Evolutionary conservation across 2,797 vertebrate genomes (phyloP), one percentile per base, ranked within the genome.

Genomic region (Picus viridis): DNA sequence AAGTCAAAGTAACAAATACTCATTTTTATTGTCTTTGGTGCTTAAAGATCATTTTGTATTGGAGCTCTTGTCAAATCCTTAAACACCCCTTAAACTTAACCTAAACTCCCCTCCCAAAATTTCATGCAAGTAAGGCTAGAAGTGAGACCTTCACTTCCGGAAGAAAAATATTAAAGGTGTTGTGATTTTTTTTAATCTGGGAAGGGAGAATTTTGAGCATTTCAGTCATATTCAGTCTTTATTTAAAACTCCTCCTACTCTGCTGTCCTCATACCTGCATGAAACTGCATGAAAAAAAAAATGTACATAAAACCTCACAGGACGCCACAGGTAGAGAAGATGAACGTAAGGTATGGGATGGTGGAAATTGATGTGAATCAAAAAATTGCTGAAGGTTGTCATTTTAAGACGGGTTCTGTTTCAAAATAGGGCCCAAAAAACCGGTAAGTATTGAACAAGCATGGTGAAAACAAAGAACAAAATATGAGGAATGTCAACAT

Each of bases 81-180:
- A 34, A 34, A 34, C 34, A 7, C 34, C 34, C 34, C 34, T 34
- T 34, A 34, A 34, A 34, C 34, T 34, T 34, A 34, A 67, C 27
- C 22, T 8, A 47, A 62, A 2, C 4, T 43, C 14, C 8, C 9
- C 9, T 7, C 1, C 1, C 16, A 41, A 41, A 5, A 8, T 36
- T 10, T 68, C 34, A 19, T 29, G 30, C 8, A 72, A 68, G 6
- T 32, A 58, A 45, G 32, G 11, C 18, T 61, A 63, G 41, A 83
- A 82, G 20, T 4, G 24, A 65, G 10, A 78, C 12, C 10, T 85
- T 47, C 0, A n/a, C 34, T 92, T 69, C 45, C 51, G 75, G 9
- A 12, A 62, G 22, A 20, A 90, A 88, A 88, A 53, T 30, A 67
- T 4, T 13, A 19, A 81, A 88, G 18, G 41, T 43, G 41, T 6